Base-by-base conservation (phyloP, 1,140 invertebrate genomes). In the Conopomorpha cramerella region DNA sequence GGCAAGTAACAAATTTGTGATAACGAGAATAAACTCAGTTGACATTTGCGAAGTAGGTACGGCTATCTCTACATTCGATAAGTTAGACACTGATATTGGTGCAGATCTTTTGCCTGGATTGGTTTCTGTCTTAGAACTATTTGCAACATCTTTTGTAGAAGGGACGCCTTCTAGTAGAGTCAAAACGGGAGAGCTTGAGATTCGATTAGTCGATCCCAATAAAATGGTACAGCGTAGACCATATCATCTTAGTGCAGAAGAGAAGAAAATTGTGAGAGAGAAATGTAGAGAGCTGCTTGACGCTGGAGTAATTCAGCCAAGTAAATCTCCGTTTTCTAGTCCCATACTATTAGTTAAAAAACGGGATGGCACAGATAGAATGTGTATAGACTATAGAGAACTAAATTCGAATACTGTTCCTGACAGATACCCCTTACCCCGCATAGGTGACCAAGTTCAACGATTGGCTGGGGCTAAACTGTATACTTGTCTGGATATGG, bases 361-460 rank as follows among this genome's bases (percentile, higher is more conserved):
- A 8, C 2, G 8, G 2, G 31, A 33, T 8, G 16, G 16, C 0
- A 32, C 49, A 11, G 13, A 45, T 32, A 8, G 46, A 14, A 40
- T 72, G 30, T 48, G 41, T 12, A 39, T 56, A 0, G 57, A 74
- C 39, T 83, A 59, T 41, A 32, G 65, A 11, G 18, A 38, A 16
- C 33, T 84, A 3, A 84, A 82, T 50, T 17, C 31, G 0, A 39
- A 65, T 1, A 79, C 71, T 0, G 41, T 49, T 2, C 46, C 44
- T 16, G 72, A 81, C 34, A 34, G 46, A 8, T 81, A 58, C 40
- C 80, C 80, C 0, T 33, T 84, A 3, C 80, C 78, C 1, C 28
- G 56, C 3, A 77, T 81, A n/a, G 61, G 74, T 15, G 68, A 78
- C 16, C 45, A 43, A 8, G 39, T 83, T 4, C 55, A 72, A 38